These are phyloP conservation scores for Takifugu bimaculatus DNA, from an alignment of 2,113 vertebrate species.

Conservation along the genomic window DNA sequence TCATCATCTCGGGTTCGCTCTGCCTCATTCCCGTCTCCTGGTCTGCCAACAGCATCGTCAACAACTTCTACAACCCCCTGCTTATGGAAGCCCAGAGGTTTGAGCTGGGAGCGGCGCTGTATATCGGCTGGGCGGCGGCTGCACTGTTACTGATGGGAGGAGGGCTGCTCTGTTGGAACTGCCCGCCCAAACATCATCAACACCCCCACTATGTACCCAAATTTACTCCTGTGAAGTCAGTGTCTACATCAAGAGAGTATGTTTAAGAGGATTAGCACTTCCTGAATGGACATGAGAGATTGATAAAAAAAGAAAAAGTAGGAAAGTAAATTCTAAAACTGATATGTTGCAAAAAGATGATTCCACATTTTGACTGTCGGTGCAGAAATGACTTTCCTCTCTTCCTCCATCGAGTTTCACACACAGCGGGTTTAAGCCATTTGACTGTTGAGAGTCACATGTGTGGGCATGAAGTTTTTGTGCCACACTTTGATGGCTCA, in stretches of 20 bases:
- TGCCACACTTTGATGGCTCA: not conserved
- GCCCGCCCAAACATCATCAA: constrained; percentile 75
- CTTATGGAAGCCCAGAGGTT: constrained; percentile 46
- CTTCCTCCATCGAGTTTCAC: no score
- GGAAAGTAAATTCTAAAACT: no score
- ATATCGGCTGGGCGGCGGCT: constrained; percentile 86
- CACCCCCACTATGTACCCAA: constrained; percentile 63
- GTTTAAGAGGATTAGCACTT: constrained; percentile 38
- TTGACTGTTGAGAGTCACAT: not conserved
- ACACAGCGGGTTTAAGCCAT: no score
- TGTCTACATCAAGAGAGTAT: constrained; percentile 60
- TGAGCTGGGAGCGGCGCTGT: constrained; percentile 82
- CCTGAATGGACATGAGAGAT: not conserved
- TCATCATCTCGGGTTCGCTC: constrained; percentile 64
- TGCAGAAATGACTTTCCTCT: no score
- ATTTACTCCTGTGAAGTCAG: constrained; percentile 52
- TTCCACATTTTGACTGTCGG: no score
- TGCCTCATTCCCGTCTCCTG: constrained; percentile 79
- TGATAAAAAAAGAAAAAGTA: no score
- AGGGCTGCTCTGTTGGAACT: constrained; percentile 84
- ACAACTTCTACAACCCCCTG: constrained; percentile 82
- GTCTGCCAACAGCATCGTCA: constrained; percentile 84
- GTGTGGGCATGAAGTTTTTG: not conserved
- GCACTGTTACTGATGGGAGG: constrained; percentile 81
- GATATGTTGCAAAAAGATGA: no score